Percentiles rank a stretch among this genome's conserved stretches.
phyloP scores from a whole-genome alignment of 2,797 vertebrate genomes.

The Sciurus carolinensis region DNA sequence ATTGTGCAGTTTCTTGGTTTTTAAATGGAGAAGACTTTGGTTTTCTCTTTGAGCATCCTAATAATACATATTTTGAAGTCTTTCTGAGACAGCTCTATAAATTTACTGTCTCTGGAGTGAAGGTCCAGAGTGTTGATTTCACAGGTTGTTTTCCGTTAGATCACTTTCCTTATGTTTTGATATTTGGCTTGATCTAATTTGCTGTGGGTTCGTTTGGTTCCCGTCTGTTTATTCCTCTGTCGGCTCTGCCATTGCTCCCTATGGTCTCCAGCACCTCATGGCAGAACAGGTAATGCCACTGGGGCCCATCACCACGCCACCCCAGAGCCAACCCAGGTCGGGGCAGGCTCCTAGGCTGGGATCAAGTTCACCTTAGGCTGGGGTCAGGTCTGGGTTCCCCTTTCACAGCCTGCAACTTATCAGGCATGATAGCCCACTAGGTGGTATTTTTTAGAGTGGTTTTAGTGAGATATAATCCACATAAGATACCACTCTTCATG shows the following conservation, averaged over 20 bases:
- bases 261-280: neutral
- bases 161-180: slow-evolving; percentile 18
- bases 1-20: slow-evolving; percentile 23
- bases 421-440: neutral
- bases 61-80: neutral
- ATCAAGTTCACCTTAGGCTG: no score
- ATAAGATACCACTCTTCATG: no score
- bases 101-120: neutral
- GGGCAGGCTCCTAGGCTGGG: neutral
- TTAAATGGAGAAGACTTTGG: neutral
- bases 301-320: neutral
- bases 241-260: neutral
- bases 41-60: neutral
- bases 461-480: neutral
- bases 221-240: neutral
- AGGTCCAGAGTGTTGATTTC: neutral
- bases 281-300: neutral
- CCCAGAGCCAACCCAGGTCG: neutral
- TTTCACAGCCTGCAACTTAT: neutral
- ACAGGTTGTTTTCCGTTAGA: neutral
- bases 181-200: neutral
- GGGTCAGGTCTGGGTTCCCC: neutral
- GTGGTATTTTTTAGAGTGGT: neutral
- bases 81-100: neutral
- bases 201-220: neutral